These are phyloP conservation scores for Otolemur garnettii DNA, from an alignment of 2,113 vertebrate species.

Conservation along the genomic window DNA sequence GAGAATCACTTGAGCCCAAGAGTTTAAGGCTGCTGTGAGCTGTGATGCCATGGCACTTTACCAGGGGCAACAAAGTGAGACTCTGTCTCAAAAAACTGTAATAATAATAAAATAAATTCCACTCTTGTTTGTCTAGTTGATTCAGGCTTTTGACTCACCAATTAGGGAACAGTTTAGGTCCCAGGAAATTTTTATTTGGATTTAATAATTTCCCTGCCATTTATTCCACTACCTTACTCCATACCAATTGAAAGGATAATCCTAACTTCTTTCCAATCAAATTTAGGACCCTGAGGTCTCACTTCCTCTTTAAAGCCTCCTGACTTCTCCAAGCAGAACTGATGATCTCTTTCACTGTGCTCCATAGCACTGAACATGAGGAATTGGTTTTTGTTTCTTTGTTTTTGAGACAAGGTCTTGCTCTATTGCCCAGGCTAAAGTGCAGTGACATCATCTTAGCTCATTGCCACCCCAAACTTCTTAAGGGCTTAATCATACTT, in stretches of 20 bases:
- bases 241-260: neutral
- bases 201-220: slow-evolving; percentile 30
- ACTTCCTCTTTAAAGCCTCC: neutral
- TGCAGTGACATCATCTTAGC: too few relatives aligned
- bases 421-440: too few relatives aligned
- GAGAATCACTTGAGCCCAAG: too few relatives aligned
- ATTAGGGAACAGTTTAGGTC: neutral
- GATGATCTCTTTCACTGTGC: neutral
- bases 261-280: neutral
- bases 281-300: neutral
- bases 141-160: neutral
- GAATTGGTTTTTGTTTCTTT: neutral
- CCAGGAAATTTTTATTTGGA: neutral
- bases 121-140: neutral
- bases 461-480: too few relatives aligned
- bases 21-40: too few relatives aligned
- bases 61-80: too few relatives aligned
- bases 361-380: neutral
- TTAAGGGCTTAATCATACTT: too few relatives aligned
- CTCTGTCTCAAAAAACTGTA: too few relatives aligned
- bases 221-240: slow-evolving; percentile 3
- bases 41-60: too few relatives aligned
- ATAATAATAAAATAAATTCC: neutral
- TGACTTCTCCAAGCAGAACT: neutral
- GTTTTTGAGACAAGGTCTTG: too few relatives aligned